Base-by-base conservation (phyloP, 2,888 invertebrate genomes). In the Piscicola geometra region DNA sequence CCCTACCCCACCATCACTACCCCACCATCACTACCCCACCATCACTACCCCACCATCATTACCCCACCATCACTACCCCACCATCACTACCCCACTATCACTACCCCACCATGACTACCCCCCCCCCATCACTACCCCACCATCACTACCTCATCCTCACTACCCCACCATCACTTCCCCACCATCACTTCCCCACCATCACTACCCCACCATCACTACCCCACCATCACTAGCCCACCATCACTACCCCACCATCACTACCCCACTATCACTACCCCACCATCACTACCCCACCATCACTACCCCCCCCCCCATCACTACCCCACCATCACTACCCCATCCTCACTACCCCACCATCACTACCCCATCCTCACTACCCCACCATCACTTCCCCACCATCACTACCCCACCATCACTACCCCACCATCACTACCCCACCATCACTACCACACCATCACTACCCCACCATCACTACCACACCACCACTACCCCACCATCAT, bases 181-280 rank as follows among this genome's bases (percentile, higher is more conserved):
- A n/a, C n/a, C n/a, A n/a, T n/a, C n/a, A n/a, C n/a, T n/a, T n/a
- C n/a, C n/a, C n/a, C n/a, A n/a, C n/a, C n/a, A n/a, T n/a, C n/a
- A n/a, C n/a, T 21, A n/a, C 5, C 3, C 5, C n/a, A 12, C 64
- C n/a, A 28, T n/a, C 5, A 28, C 64, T 5, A 64, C 64, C n/a
- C 30, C 5, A 21, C 21, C 64, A 64, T 12, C 5, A 12, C 30
- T n/a, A 30, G 9, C 64, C 64, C 5, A 3, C 5, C 25, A n/a
- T n/a, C n/a, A 3, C 5, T n/a, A 64, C 64, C 5, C 30, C 64
- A 3, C 3, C 64, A 64, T n/a, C 5, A 3, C 3, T n/a, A 64
- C n/a, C 64, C n/a, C 15, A n/a, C 9, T 47, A 66, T 78, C 35
- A 82, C 92, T 91, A 94, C 95, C 82, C 93, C 93, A 80, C 92